Evolutionary conservation across 35 echinoderm and acorn worm genomes (phyloP).

Genomic region (Eucidaris tribuloides): DNA sequence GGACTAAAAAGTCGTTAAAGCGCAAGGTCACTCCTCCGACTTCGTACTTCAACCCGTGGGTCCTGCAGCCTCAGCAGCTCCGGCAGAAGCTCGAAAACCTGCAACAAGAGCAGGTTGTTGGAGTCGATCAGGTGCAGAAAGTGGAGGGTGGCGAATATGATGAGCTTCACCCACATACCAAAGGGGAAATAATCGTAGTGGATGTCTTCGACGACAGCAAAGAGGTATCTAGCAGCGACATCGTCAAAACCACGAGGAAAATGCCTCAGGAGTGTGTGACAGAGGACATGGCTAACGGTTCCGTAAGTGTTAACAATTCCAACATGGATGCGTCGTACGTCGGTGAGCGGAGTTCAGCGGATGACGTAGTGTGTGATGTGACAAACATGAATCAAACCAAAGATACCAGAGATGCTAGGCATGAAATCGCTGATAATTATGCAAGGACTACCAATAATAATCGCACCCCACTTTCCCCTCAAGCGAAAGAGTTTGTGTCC

Average conservation of each 20-base stretch:
- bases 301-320: not conserved
- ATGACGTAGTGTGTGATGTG: no score
- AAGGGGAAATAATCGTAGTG: constrained; percentile 3
- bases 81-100: not conserved
- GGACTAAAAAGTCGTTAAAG: not conserved
- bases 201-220: constrained; percentile 26
- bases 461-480: constrained; percentile 11
- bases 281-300: not conserved
- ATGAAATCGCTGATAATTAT: not conserved
- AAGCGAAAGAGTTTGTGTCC: not conserved
- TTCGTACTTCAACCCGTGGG: constrained; percentile 22
- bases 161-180: not conserved
- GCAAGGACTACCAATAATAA: constrained; percentile 24
- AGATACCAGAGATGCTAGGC: no score
- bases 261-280: constrained; percentile 13
- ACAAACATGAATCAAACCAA: no score
- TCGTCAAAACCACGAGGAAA: not conserved
- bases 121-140: not conserved
- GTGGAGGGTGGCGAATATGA: not conserved
- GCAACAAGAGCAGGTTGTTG: not conserved
- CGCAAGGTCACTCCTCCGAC: constrained; percentile 5
- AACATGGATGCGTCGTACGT: constrained; percentile 8
- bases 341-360: no score
- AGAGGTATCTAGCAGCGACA: not conserved
- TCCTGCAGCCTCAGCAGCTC: constrained; percentile 19